Evolutionary conservation across 1,140 invertebrate species (phyloP), one percentile per base, ranked within the genome.

Genomic region (Eumaeus atala): DNA sequence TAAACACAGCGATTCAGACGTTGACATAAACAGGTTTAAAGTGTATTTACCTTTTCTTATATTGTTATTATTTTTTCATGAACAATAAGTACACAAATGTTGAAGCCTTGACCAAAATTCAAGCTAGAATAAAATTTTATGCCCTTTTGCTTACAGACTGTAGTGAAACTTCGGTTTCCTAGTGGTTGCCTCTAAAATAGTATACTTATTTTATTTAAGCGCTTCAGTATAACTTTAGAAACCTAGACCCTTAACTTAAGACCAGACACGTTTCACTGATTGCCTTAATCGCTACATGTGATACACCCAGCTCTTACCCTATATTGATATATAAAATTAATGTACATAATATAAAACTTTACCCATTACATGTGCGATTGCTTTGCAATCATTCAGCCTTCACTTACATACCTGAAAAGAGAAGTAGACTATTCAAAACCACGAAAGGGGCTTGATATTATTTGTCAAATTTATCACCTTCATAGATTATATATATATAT

Each of bases 301-400:
- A 44, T 44, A 44, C 14, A 44, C 10, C 16, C 14, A 44, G n/a
- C 40, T 42, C 14, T 16, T 44, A 44, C 0, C 14, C 12, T 44
- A 44, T 44, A 44, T 44, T 9, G 16, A 44, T 44, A 44, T 44
- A 44, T 16, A 28, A 44, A 44, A 44, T 44, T 16, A 16, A 44
- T 14, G 16, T 16, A 44, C 9, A 18, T 14, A 8, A 28, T 44
- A 18, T 44, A 17, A 44, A 44, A 44, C 21, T 28, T 44, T 44
- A 44, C 40, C 40, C 40, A 44, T 12, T 44, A 44, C 40, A 17
- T 12, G 38, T n/a, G 38, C 11, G 57, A 63, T 63, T 48, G 58
- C 61, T 60, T 59, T 38, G 58, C 61, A 40, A 63, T 63, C 61
- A 51, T 57, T 65, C 67, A 70, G 67, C 62, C 67, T 70, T 70